Evolutionary conservation across 2,888 invertebrate genomes (phyloP), one percentile per base, ranked within the genome.

Genomic region (Cheilosia variabilis): DNA sequence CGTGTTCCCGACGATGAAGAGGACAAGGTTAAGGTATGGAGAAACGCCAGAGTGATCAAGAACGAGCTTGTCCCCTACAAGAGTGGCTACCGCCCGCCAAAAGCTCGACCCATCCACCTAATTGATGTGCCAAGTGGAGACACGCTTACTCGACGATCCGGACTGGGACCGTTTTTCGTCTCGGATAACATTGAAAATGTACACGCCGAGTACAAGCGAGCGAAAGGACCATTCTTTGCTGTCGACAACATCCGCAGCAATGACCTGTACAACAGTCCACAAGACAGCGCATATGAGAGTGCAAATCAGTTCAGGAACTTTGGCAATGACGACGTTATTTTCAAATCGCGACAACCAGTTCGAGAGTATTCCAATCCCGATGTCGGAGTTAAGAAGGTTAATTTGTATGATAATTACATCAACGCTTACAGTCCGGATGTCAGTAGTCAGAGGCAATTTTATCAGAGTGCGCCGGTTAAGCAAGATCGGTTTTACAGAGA

Each of bases 21-120:
- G 62, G 96, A 97, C 89, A 95, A 95, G 87, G 92, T 90, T 43
- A 96, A 96, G 90, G 96, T 95, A 0, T 97, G 97, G 97, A 94
- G 97, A 71, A 97, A 97, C 91, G 97, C 97, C 0, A 93, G 97
- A 87, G 97, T 97, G 15, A 96, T 97, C 57, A 97, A 97, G 89
- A 96, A 96, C 71, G 95, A 96, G 90, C 92, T 97, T 63, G 93
- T 96, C 57, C 96, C 96, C 19, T 96, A 96, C 88, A 95, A 95
- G 60, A 94, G 95, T 89, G 95, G 94, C 6, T 95, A 95, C 87
- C 94, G 94, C 82, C 95, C 95, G 62, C 94, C 95, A 1, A 94
- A 94, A 87, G 94, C 81, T 19, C 65, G 86, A 41, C 86, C 86
- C 24, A 81, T 86, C 5, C 76, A 81, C 17, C 55, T 77, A 19